Percentiles rank a stretch among this genome's conserved stretches.
Evolutionary conservation across 92 coral and sea anemone genomes (phyloP).

Genomic region (Bergia sp.): DNA sequence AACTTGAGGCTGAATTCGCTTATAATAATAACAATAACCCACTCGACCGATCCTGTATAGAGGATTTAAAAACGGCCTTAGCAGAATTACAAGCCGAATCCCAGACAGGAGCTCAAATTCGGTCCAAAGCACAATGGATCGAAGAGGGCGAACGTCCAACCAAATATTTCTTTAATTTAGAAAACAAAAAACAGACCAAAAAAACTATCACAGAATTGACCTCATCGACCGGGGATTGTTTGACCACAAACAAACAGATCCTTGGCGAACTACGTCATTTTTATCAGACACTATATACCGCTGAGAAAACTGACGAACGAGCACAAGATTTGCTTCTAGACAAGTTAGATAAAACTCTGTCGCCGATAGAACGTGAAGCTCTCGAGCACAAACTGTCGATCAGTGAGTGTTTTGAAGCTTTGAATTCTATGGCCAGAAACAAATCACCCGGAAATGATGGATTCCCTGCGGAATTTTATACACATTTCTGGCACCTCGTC

Average conservation of each 20-base stretch:
- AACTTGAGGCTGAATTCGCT: neutral
- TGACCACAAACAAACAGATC: neutral
- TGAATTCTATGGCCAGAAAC: neutral
- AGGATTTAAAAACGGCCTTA: neutral
- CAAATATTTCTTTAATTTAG: no score
- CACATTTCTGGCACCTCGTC: neutral
- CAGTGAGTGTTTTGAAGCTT: neutral
- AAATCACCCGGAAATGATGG: no score
- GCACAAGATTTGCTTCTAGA: neutral
- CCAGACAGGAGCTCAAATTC: neutral
- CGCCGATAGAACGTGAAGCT: neutral
- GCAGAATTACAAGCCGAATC: neutral
- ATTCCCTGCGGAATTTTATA: no score
- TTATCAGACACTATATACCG: neutral
- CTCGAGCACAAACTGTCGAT: neutral
- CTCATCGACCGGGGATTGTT: neutral
- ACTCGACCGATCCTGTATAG: neutral
- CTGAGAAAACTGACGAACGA: neutral
- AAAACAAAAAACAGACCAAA: neutral
- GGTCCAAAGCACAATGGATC: neutral
- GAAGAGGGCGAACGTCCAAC: slow-evolving; percentile 4
- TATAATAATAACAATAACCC: neutral
- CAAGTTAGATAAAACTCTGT: neutral
- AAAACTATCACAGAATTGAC: neutral
- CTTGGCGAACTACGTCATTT: no score